phyloP scores from a whole-genome alignment of 1,140 invertebrate species.

The Drosophila kanapiae region DNA sequence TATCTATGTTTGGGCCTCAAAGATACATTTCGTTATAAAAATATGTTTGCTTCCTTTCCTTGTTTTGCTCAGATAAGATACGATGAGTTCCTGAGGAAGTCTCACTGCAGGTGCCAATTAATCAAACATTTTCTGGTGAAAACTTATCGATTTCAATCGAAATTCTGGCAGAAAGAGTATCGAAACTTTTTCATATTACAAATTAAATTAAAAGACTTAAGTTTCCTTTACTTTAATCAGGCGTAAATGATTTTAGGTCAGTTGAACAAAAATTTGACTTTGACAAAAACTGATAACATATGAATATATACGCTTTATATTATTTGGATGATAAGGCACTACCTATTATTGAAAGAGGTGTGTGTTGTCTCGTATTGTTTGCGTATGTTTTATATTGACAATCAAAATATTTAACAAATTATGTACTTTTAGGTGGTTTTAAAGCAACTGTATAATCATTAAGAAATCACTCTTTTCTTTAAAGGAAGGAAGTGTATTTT shows the following conservation, averaged over 20 bases:
- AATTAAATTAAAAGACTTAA: too few species aligned
- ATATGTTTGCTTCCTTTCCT: background rate
- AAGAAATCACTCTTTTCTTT: background rate
- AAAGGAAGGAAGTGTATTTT: background rate
- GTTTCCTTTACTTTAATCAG: too few species aligned
- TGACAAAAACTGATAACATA: conserved; percentile 12
- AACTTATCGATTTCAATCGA: background rate
- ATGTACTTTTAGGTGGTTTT: background rate
- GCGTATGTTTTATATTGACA: background rate
- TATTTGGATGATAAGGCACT: background rate
- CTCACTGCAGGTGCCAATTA: background rate
- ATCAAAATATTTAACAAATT: conserved; percentile 9
- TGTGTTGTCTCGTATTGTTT: background rate
- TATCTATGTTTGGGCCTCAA: background rate
- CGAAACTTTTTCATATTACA: too few species aligned
- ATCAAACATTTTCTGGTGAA: background rate
- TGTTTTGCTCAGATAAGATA: conserved; percentile 34
- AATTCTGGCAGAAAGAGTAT: background rate
- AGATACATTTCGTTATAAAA: background rate
- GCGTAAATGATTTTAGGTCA: background rate
- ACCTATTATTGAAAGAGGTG: conserved; percentile 7
- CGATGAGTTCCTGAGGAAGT: conserved; percentile 2
- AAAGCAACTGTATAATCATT: conserved; percentile 11
- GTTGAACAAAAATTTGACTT: background rate
- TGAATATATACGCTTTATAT: background rate